Evolutionary conservation across 2,797 vertebrate genomes (phyloP).

Genomic region (Leucoraja ocellata): DNA sequence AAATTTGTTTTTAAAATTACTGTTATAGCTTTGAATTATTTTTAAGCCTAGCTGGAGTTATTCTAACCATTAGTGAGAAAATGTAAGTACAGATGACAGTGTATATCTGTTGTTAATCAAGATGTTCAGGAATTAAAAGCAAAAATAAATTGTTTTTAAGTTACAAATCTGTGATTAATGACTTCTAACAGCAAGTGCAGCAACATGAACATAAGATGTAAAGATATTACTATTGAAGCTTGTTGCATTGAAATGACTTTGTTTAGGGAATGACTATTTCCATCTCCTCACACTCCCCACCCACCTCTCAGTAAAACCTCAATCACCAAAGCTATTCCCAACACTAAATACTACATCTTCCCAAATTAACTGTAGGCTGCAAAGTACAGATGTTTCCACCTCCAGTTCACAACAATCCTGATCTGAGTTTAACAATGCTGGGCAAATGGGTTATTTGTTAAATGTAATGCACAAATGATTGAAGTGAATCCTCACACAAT

Average conservation of each 20-base stretch:
- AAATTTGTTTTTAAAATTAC: not conserved
- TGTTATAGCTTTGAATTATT: not conserved
- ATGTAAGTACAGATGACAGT: not conserved
- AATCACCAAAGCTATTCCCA: not conserved
- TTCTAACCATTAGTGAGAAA: not conserved
- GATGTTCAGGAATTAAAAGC: not conserved
- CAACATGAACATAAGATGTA: not conserved
- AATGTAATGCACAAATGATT: not conserved
- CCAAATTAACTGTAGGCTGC: not conserved
- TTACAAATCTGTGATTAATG: too few relatives aligned
- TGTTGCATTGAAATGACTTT: not conserved
- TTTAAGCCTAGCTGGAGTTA: not conserved
- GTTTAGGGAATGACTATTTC: not conserved
- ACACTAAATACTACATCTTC: too few relatives aligned
- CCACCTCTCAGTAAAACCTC: not conserved
- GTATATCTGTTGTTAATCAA: not conserved
- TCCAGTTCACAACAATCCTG: not conserved
- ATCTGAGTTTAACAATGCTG: not conserved
- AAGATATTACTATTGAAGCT: not conserved
- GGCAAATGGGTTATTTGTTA: not conserved
- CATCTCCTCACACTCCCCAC: not conserved
- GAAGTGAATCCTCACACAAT: constrained; percentile 65
- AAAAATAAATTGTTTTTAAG: not conserved
- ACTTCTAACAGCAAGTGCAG: not conserved
- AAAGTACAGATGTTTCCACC: not conserved